Base-by-base conservation (phyloP, 2,797 vertebrate genomes). In the Notolabrus celidotus region DNA sequence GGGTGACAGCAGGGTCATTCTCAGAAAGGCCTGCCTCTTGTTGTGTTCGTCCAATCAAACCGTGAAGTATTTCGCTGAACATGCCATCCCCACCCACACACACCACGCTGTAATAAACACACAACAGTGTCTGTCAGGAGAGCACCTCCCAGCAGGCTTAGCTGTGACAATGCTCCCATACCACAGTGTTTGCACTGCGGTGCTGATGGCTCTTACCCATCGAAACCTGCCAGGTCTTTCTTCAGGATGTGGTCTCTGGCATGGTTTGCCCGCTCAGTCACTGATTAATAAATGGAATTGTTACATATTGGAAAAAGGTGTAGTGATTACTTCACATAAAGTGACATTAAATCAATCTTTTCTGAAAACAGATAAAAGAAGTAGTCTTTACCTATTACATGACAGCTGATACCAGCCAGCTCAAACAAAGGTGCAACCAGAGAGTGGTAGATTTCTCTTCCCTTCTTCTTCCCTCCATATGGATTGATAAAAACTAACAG, bases 31-130 rank as follows among this genome's bases (percentile, higher is more conserved):
- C 93, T 8, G 90, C 93, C 84, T 96, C 95, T 69, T 90, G 90
- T 78, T 96, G 95, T 0, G 95, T 94, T 54, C 94, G 92, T 45
- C 90, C 92, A 65, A 96, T 94, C 91, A 96, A 86, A 12, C 95
- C 95, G 1, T 96, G 95, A 68, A 96, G 91, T 57, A 96, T 71
- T 86, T 96, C 95, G 2, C 94, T 95, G 88, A 96, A 96, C 90
- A 95, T 96, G 79, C 95, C 95, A 5, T 96, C 95, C 10, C 95
- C 95, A 0, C 95, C 95, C 64, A 96, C 95, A 55, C 95, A 95
- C 78, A 96, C 93, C 88, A 96, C 92, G 22, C 95, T 96, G 86
- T 81, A 63, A 55, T 23, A 77, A 68, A 59, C 73, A 75, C 74
- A 87, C 73, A 83, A 60, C 23, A 19, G 60, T 43, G 73, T 74